Evolutionary conservation across 2,797 vertebrate genomes (phyloP).

Genomic region (Molossus molossus): DNA sequence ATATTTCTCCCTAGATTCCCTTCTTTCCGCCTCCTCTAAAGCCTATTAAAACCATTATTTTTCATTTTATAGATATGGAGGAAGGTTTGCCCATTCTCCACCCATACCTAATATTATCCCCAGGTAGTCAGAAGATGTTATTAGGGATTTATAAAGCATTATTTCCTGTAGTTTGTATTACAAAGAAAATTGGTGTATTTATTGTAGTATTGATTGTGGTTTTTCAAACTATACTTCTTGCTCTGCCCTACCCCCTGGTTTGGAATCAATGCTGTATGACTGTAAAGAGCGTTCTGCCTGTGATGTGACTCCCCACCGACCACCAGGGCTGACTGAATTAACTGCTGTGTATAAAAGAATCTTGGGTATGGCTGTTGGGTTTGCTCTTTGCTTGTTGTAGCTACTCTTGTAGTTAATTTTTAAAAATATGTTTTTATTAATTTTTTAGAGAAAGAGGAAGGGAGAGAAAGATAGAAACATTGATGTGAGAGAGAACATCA

Average conservation of each 20-base stretch:
- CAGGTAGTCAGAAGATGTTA: background rate
- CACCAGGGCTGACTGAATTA: background rate
- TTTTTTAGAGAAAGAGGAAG: no score
- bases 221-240: background rate
- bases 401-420: slow-evolving; percentile 24
- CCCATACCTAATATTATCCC: background rate
- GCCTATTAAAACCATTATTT: background rate
- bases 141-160: slow-evolving; percentile 8
- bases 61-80: background rate
- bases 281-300: background rate
- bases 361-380: background rate
- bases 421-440: no score
- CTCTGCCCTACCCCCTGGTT: background rate
- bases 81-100: background rate
- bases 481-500: no score
- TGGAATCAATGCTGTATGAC: background rate
- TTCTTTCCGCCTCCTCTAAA: background rate
- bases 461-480: no score
- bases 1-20: background rate
- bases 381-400: slow-evolving; percentile 13
- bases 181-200: background rate
- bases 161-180: background rate
- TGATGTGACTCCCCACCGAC: background rate
- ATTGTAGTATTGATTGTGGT: background rate
- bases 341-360: background rate